phyloP scores from a whole-genome alignment of 2,888 invertebrate genomes.

The Lasioglossum calceatum region DNA sequence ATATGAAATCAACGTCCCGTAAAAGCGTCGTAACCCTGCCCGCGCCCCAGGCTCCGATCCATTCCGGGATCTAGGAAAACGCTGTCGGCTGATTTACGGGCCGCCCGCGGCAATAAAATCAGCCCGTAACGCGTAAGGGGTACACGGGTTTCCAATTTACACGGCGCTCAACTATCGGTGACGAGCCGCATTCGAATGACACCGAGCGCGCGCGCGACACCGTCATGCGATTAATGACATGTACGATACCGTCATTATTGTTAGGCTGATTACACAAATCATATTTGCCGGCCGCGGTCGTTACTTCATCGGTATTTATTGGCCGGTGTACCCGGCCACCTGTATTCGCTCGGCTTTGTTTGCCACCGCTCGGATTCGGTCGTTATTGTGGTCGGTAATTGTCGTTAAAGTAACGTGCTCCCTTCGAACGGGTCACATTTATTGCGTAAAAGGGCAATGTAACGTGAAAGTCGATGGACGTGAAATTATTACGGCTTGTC shows the following conservation, averaged over 20 bases:
- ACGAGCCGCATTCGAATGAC: slow-evolving; percentile 38
- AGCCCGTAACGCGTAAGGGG: slow-evolving; percentile 9
- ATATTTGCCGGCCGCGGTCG: slow-evolving; percentile 28
- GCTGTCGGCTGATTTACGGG: slow-evolving; percentile 28
- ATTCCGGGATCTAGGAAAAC: not conserved
- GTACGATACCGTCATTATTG: slow-evolving; percentile 42
- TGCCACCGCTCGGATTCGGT: not conserved
- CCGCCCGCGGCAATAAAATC: slow-evolving; percentile 29
- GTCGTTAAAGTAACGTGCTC: not conserved
- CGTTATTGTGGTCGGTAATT: not conserved
- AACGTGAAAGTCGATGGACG: not conserved
- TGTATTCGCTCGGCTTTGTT: not conserved
- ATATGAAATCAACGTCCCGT: slow-evolving; percentile 37
- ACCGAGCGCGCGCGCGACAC: not conserved
- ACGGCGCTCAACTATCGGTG: slow-evolving; percentile 17
- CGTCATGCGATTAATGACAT: slow-evolving; percentile 43
- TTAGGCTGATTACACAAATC: slow-evolving; percentile 41
- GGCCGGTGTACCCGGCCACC: not conserved
- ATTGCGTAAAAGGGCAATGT: not conserved
- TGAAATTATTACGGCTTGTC: not conserved
- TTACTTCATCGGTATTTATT: slow-evolving; percentile 39
- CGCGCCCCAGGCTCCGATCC: not conserved
- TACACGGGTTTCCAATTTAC: slow-evolving; percentile 41
- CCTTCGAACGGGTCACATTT: not conserved
- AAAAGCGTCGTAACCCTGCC: slow-evolving; percentile 32